Evolutionary conservation across 1,140 invertebrate species (phyloP).

Genomic region (Drosophila tristis): DNA sequence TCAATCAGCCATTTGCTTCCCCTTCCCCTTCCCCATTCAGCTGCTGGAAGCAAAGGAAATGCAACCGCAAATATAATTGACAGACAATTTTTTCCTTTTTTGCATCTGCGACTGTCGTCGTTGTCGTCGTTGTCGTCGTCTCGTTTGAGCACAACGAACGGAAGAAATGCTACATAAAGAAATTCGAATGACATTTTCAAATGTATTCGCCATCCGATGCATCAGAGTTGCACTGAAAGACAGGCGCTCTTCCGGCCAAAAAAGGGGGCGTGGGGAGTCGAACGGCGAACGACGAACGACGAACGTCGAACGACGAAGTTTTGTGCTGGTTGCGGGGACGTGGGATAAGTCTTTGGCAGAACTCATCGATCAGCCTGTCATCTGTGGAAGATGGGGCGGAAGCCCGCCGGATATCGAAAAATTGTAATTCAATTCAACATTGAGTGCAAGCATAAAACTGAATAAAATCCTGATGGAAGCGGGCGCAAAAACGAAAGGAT

Average conservation of each 20-base stretch:
- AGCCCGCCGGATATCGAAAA: slow-evolving; percentile 11
- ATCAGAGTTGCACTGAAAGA: slow-evolving; percentile 28
- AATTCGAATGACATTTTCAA: slow-evolving; percentile 33
- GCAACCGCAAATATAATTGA: slow-evolving; percentile 59
- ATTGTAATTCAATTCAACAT: slow-evolving; percentile 56
- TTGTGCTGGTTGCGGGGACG: not conserved
- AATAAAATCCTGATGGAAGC: not conserved
- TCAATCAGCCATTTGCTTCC: slow-evolving; percentile 31
- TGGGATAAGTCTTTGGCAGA: slow-evolving; percentile 38
- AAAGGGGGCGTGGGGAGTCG: not conserved
- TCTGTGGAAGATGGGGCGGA: not conserved
- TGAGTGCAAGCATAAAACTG: slow-evolving; percentile 9
- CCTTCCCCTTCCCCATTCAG: not conserved
- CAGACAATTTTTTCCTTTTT: slow-evolving; percentile 57
- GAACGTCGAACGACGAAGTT: too few species aligned
- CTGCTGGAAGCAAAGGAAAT: not conserved
- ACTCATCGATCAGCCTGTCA: slow-evolving; percentile 76
- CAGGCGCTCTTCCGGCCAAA: not conserved
- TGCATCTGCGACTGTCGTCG: slow-evolving; percentile 52
- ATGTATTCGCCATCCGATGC: slow-evolving; percentile 30
- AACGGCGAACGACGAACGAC: too few species aligned
- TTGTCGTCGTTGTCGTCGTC: not conserved
- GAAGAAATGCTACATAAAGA: slow-evolving; percentile 16
- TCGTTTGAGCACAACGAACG: not conserved
- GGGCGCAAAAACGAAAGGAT: too few species aligned